phyloP scores from a whole-genome alignment of 2,888 invertebrate species.

The Drosophila meridionalis region DNA sequence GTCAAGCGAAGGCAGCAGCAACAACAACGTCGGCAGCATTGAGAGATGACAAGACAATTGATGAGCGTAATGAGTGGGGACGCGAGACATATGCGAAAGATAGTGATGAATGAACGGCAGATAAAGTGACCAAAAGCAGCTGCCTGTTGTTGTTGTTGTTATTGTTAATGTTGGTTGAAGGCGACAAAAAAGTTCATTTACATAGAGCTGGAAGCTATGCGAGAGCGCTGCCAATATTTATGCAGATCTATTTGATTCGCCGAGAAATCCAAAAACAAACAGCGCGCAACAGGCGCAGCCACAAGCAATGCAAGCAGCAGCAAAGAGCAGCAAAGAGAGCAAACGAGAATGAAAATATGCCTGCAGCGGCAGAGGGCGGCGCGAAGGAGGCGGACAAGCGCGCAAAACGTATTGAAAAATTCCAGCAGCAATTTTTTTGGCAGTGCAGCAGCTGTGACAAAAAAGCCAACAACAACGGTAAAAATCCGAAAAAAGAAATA shows the following conservation, averaged over 20 bases:
- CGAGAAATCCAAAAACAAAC: constrained; percentile 11
- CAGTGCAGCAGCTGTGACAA: constrained; percentile 64
- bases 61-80: constrained; percentile 56
- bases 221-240: background rate
- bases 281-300: constrained; percentile 17
- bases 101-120: constrained; percentile 51
- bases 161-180: constrained; percentile 40
- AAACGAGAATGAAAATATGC: constrained; percentile 16
- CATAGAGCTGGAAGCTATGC: constrained; percentile 15
- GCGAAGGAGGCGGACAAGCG: background rate
- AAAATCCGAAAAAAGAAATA: constrained; percentile 26
- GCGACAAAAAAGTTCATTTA: constrained; percentile 67
- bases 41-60: constrained; percentile 71
- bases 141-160: constrained; percentile 34
- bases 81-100: constrained; percentile 19
- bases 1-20: constrained; percentile 43
- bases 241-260: constrained; percentile 6
- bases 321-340: constrained; percentile 22
- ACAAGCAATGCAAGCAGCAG: constrained; percentile 9
- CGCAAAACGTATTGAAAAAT: constrained; percentile 50
- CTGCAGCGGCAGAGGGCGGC: background rate
- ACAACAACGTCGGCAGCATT: constrained; percentile 45
- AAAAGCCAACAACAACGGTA: constrained; percentile 13
- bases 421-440: constrained; percentile 43
- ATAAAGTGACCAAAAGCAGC: constrained; percentile 63